Conservation (phyloP, 1,140 invertebrate species). For the Tyrophagus putrescentiae region DNA sequence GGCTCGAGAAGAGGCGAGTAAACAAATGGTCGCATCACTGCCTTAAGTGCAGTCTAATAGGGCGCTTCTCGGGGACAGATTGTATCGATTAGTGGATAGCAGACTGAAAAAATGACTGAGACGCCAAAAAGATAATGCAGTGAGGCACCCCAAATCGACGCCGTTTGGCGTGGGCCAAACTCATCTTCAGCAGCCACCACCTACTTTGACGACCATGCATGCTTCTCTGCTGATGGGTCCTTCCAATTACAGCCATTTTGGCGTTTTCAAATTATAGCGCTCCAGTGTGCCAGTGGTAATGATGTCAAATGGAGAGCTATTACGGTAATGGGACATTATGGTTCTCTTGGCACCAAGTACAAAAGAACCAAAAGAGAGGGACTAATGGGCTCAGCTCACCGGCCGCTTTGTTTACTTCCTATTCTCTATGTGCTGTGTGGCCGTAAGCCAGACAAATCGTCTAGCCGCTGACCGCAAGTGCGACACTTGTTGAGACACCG, state of each 20-base stretch:
- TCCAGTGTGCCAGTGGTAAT: conserved; percentile 4
- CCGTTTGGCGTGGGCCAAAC: too few relatives aligned
- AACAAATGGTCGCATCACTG: too few relatives aligned
- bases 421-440: background rate
- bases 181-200: background rate
- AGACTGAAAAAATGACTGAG: too few relatives aligned
- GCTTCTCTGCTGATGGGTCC: background rate
- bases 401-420: background rate
- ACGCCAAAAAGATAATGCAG: too few relatives aligned
- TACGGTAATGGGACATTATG: conserved; percentile 2
- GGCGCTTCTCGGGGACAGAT: too few relatives aligned
- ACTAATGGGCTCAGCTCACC: background rate
- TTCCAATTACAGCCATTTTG: conserved; percentile 3
- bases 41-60: too few relatives aligned
- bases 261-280: conserved; percentile 8
- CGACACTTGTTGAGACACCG: conserved; percentile 11
- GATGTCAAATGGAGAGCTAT: conserved; percentile 14
- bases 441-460: conserved; percentile 6
- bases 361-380: too few relatives aligned
- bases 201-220: background rate
- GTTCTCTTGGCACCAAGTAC: too few relatives aligned
- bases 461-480: background rate
- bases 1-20: too few relatives aligned
- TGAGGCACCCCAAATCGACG: too few relatives aligned
- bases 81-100: too few relatives aligned